Conservation (phyloP, 1,140 invertebrate species). For the Lysiphlebus fabarum region DNA sequence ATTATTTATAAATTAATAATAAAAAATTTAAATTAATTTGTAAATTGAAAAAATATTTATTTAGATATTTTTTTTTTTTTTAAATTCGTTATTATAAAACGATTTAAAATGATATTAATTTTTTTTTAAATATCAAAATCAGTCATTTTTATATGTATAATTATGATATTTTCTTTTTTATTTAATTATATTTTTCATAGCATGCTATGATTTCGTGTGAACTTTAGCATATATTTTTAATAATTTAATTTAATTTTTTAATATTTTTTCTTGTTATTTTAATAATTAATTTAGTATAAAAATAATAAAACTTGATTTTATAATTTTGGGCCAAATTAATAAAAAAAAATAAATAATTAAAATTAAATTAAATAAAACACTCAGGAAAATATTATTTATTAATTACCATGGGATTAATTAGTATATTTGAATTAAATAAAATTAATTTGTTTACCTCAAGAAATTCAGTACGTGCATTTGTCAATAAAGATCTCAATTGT, state of each 20-base stretch:
- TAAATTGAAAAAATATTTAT: too few species aligned
- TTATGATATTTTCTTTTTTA: too few species aligned
- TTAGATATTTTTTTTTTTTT: too few species aligned
- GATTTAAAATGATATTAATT: too few species aligned
- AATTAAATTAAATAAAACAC: slow-evolving; percentile 17
- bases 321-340: background rate
- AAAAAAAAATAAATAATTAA: slow-evolving; percentile 26
- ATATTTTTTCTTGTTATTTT: background rate
- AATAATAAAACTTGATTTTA: too few species aligned
- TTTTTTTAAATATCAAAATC: too few species aligned
- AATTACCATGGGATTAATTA: slow-evolving; percentile 7
- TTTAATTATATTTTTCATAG: slow-evolving; percentile 10
- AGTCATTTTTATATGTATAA: too few species aligned
- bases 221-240: slow-evolving; percentile 38
- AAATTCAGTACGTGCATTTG: slow-evolving; percentile 46
- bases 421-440: background rate
- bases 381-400: slow-evolving; percentile 21
- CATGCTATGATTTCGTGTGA: slow-evolving; percentile 47
- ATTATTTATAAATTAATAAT: too few species aligned
- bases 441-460: slow-evolving; percentile 44
- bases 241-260: slow-evolving; percentile 8
- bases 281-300: too few species aligned
- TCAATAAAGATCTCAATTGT: slow-evolving; percentile 48
- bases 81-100: too few species aligned
- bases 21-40: too few species aligned